phyloP scores from a whole-genome alignment of 2,797 vertebrate species.

The Ambastaia sidthimunki region DNA sequence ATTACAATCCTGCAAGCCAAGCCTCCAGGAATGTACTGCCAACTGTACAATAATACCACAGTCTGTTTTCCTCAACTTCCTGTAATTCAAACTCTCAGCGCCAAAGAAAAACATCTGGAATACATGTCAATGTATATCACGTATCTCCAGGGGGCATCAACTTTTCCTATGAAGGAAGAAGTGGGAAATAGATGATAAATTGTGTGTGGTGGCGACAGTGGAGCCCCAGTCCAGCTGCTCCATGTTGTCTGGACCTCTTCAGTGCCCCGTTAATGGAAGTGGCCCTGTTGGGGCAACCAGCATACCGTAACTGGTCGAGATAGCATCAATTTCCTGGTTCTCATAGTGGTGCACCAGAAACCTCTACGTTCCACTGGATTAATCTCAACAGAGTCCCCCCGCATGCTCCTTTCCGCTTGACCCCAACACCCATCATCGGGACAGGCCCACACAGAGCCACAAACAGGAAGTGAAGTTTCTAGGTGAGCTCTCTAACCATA shows the following conservation, averaged over 20 bases:
- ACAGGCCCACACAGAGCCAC: constrained; percentile 48
- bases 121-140: constrained; percentile 56
- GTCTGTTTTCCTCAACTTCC: constrained; percentile 44
- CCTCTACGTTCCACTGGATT: constrained; percentile 50
- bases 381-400: constrained; percentile 37
- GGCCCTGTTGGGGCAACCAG: constrained; percentile 36
- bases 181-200: constrained; percentile 55
- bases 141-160: constrained; percentile 51
- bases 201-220: constrained; percentile 46
- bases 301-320: constrained; percentile 56
- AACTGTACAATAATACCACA: constrained; percentile 36
- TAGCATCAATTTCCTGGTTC: constrained; percentile 58
- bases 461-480: constrained; percentile 23
- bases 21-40: constrained; percentile 5
- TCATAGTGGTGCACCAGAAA: constrained; percentile 39
- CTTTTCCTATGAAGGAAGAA: constrained; percentile 49
- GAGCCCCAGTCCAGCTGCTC: constrained; percentile 52
- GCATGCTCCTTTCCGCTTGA: constrained; percentile 52
- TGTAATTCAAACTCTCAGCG: constrained; percentile 45
- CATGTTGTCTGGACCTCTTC: constrained; percentile 49
- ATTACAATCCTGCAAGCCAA: constrained; percentile 19
- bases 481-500: constrained; percentile 11
- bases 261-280: constrained; percentile 47
- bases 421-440: constrained; percentile 14
- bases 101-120: constrained; percentile 60